Evolutionary conservation across 2,797 vertebrate genomes (phyloP).

Genomic region (Falco berigora): DNA sequence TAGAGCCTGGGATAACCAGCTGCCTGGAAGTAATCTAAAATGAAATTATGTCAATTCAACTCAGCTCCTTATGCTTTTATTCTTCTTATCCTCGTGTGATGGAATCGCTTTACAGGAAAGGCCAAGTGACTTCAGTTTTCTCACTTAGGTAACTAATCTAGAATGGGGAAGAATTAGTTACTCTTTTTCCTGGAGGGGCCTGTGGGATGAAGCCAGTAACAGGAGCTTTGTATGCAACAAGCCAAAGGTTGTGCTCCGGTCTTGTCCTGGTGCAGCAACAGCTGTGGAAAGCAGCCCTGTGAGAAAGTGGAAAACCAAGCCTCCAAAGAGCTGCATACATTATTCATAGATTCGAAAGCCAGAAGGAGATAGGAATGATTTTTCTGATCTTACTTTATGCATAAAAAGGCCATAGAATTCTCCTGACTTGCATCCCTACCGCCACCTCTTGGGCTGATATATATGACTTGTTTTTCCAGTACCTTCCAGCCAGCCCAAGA

Average conservation of each 20-base stretch:
- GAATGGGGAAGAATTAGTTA: not conserved
- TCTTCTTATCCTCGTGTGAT: not conserved
- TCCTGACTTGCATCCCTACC: not conserved
- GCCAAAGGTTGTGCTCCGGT: not conserved
- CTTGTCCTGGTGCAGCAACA: not conserved
- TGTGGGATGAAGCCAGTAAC: not conserved
- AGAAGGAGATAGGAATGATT: not conserved
- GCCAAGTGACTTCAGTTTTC: not conserved
- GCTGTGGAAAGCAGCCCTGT: not conserved
- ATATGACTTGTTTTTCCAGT: not conserved
- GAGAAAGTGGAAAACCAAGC: not conserved
- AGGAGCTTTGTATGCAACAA: not conserved
- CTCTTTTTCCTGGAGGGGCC: not conserved
- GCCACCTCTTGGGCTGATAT: not conserved
- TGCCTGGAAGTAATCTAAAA: not conserved
- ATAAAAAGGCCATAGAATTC: not conserved
- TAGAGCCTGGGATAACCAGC: not conserved
- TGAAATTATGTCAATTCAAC: fast-evolving
- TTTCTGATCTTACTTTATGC: not conserved
- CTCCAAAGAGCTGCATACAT: not conserved
- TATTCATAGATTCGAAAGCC: not conserved
- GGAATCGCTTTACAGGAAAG: not conserved
- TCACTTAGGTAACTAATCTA: not conserved
- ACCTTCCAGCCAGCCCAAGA: not conserved
- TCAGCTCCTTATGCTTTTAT: not conserved